phyloP scores from a whole-genome alignment of 1,140 invertebrate species.

The Lasioglossum albipes region DNA sequence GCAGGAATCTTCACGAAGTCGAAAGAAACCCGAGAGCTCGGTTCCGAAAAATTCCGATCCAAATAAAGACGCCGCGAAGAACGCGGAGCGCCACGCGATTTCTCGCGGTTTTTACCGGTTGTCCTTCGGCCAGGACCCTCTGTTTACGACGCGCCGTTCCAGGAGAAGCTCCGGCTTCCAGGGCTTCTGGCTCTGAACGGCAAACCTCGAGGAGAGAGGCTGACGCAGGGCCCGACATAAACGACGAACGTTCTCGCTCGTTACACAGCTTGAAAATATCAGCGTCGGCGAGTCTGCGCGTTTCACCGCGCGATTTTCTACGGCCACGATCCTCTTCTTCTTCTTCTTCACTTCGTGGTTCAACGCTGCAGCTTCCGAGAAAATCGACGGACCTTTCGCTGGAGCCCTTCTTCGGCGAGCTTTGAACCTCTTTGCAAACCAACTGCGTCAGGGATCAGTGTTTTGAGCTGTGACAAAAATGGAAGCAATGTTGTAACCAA shows the following conservation, averaged over 20 bases:
- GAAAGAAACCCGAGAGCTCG: too few relatives aligned
- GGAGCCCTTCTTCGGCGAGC: too few relatives aligned
- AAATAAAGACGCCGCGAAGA: not conserved
- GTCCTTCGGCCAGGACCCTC: constrained; percentile 3
- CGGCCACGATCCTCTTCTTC: not conserved
- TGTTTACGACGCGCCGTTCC: not conserved
- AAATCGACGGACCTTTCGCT: constrained; percentile 4
- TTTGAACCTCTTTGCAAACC: too few relatives aligned
- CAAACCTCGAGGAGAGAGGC: not conserved
- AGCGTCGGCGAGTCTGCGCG: not conserved
- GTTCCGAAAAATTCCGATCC: constrained; percentile 1
- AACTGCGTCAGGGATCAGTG: too few relatives aligned
- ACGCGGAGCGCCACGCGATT: not conserved
- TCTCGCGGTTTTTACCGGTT: not conserved
- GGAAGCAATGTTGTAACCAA: too few relatives aligned
- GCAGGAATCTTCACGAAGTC: too few relatives aligned
- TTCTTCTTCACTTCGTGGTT: not conserved
- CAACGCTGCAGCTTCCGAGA: not conserved
- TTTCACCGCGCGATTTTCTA: constrained; percentile 8
- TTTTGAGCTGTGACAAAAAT: too few relatives aligned
- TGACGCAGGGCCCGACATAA: not conserved
- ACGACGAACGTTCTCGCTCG: constrained; percentile 16
- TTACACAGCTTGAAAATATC: constrained; percentile 15
- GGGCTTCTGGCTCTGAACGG: not conserved
- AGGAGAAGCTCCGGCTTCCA: not conserved